phyloP scores from a whole-genome alignment of 2,113 vertebrate species.

The Lynx canadensis region DNA sequence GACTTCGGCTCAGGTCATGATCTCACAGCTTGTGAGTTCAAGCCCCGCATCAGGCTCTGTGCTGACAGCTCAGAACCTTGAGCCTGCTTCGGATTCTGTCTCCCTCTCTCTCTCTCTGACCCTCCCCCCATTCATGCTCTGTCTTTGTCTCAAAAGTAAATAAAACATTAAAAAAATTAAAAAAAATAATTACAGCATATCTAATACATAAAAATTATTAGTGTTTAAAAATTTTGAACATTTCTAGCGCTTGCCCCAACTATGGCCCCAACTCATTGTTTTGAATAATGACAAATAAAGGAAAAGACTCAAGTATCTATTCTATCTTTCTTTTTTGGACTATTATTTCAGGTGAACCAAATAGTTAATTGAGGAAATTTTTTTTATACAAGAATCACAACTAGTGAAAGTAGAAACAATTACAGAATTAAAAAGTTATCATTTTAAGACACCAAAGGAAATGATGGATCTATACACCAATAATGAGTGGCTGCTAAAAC shows the following conservation, averaged over 20 bases:
- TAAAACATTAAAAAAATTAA: too few species aligned
- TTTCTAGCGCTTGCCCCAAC: neutral
- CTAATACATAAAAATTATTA: neutral
- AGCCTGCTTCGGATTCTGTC: too few species aligned
- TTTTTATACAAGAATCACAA: neutral
- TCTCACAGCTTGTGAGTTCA: too few species aligned
- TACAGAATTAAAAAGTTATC: neutral
- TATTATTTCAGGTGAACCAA: neutral
- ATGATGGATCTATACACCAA: neutral
- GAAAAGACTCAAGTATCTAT: neutral
- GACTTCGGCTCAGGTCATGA: too few species aligned
- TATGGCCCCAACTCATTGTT: neutral
- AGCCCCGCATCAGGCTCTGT: too few species aligned
- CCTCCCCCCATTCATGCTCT: too few species aligned
- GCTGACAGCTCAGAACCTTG: too few species aligned
- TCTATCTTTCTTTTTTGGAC: neutral
- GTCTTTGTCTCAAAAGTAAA: too few species aligned
- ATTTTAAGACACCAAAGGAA: neutral
- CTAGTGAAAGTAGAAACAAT: constrained; percentile 7
- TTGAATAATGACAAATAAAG: neutral
- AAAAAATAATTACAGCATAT: neutral
- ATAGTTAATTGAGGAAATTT: neutral
- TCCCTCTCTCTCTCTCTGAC: too few species aligned
- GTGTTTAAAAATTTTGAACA: neutral
- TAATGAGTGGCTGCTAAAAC: neutral